phyloP scores from a whole-genome alignment of 2,888 invertebrate genomes.

The Drosophila paramelanica region DNA sequence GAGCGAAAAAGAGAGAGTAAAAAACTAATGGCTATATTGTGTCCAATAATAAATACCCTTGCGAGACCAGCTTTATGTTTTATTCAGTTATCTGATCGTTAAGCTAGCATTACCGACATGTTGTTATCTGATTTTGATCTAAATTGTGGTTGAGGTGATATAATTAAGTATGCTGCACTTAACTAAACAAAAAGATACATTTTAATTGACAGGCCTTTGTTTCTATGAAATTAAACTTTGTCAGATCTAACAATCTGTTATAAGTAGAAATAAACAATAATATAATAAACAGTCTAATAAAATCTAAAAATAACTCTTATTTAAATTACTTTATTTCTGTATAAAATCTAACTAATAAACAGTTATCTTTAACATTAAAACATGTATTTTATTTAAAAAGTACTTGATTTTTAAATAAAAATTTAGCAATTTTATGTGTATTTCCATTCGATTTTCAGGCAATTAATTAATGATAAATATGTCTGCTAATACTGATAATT shows the following conservation, averaged over 20 bases:
- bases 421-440: too few species aligned
- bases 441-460: too few species aligned
- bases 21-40: slow-evolving; percentile 4
- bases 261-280: neutral
- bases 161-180: neutral
- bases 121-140: neutral
- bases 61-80: neutral
- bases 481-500: too few species aligned
- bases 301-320: too few species aligned
- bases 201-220: neutral
- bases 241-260: neutral
- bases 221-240: neutral
- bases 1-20: neutral
- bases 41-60: slow-evolving; percentile 15
- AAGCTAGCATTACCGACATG: neutral
- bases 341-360: too few species aligned
- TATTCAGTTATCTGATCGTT: slow-evolving; percentile 4
- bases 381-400: too few species aligned
- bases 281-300: neutral
- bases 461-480: too few species aligned
- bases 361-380: too few species aligned
- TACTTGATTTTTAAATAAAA: too few species aligned
- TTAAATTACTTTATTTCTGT: too few species aligned
- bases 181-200: neutral
- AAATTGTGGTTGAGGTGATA: neutral